Percentiles rank a stretch among this genome's conserved stretches.
phyloP scores from a whole-genome alignment of 2,113 vertebrate species.

The Calonectris borealis region DNA sequence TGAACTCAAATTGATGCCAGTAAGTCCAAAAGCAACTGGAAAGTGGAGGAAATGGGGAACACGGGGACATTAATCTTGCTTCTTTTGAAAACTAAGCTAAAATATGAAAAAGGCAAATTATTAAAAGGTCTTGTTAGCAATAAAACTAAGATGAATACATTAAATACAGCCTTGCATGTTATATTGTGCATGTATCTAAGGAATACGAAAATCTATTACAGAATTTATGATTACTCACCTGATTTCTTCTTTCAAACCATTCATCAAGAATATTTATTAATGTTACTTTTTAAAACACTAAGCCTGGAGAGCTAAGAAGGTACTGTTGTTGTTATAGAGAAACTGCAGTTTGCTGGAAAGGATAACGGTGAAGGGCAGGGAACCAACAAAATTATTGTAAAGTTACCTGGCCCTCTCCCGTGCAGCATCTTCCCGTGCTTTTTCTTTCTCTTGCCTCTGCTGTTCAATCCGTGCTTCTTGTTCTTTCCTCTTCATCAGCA shows the following conservation, averaged over 20 bases:
- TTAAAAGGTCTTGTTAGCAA: neutral
- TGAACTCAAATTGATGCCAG: neutral
- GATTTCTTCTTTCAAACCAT: neutral
- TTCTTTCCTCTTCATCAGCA: conserved; percentile 88
- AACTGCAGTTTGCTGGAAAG: neutral
- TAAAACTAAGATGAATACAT: neutral
- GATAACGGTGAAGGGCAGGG: fast-evolving
- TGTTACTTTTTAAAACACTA: neutral
- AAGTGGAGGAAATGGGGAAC: neutral
- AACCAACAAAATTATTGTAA: fast-evolving
- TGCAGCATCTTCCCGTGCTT: conserved; percentile 93
- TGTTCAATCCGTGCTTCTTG: conserved; percentile 96
- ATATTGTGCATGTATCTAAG: neutral
- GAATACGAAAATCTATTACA: neutral
- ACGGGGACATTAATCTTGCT: neutral
- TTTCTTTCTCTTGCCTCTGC: conserved; percentile 95
- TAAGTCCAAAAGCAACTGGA: neutral
- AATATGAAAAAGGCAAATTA: conserved; percentile 6
- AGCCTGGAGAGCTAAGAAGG: neutral
- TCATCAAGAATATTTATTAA: neutral
- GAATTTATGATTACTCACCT: neutral
- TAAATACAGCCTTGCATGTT: neutral
- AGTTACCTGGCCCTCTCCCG: conserved; percentile 92
- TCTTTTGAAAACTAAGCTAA: neutral
- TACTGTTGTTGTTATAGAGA: neutral